phyloP scores from a whole-genome alignment of 2,797 vertebrate species.

The Cyclopterus lumpus region DNA sequence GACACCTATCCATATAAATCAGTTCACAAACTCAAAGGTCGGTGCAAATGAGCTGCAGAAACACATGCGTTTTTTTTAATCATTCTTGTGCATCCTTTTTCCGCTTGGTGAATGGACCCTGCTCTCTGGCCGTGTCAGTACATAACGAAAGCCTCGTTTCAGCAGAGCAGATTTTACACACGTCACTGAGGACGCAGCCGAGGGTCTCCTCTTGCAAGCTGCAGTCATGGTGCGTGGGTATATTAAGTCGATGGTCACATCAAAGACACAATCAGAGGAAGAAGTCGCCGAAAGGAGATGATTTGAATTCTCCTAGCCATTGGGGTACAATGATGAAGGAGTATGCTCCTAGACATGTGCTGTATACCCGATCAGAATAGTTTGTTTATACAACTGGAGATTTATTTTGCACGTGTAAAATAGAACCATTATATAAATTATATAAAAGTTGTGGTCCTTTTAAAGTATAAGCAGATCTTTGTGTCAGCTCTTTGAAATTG shows the following conservation, averaged over 20 bases:
- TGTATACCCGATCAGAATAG: not conserved
- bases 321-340: not conserved
- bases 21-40: constrained; percentile 1
- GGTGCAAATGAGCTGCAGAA: not conserved
- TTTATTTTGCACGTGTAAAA: not conserved
- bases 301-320: not conserved
- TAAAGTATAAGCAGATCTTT: not conserved
- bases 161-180: constrained; percentile 1
- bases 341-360: not conserved
- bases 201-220: constrained; percentile 16
- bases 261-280: constrained; percentile 18
- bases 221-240: constrained; percentile 17
- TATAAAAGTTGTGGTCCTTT: not conserved
- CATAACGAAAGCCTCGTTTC: not conserved
- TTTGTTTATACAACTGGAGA: not conserved
- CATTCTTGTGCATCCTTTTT: not conserved
- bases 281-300: not conserved
- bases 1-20: not conserved
- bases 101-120: not conserved
- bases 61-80: not conserved
- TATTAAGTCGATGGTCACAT: constrained; percentile 29
- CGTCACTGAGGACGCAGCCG: constrained; percentile 31
- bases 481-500: not conserved
- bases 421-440: not conserved
- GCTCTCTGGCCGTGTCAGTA: not conserved